Percentiles rank a stretch among this genome's conserved stretches.
These are phyloP conservation scores for Meriones psammophilus DNA, from an alignment of 2,797 vertebrate genomes.

Conservation along the genomic window DNA sequence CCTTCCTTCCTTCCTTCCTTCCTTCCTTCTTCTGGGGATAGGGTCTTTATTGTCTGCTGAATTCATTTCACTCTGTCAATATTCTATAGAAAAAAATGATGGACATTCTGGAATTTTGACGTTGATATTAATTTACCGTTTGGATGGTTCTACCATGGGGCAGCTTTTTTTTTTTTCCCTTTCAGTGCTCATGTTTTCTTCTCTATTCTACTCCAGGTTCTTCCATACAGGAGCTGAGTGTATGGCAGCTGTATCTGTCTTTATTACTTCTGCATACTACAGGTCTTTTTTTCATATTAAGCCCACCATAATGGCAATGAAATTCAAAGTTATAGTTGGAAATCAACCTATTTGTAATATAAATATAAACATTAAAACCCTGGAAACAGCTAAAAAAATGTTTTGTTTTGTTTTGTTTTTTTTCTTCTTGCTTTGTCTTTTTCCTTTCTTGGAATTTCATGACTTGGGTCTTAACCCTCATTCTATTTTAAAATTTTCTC, in stretches of 20 bases:
- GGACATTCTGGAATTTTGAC: slow-evolving; percentile 76
- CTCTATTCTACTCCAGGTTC: slow-evolving; percentile 50
- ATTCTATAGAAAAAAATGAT: slow-evolving; percentile 75
- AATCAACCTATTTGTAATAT: slow-evolving; percentile 77
- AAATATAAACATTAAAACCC: slow-evolving; percentile 73
- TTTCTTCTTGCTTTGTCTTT: slow-evolving; percentile 63
- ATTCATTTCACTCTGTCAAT: slow-evolving; percentile 83
- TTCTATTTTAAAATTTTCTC: slow-evolving; percentile 83
- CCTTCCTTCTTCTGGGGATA: background rate
- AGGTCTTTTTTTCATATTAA: slow-evolving; percentile 79
- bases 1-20: background rate
- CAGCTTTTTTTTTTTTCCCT: slow-evolving; percentile 60
- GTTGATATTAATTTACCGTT: slow-evolving; percentile 78
- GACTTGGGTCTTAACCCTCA: slow-evolving; percentile 70
- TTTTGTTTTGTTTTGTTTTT: background rate
- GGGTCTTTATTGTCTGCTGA: slow-evolving; percentile 76
- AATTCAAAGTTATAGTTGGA: slow-evolving; percentile 84
- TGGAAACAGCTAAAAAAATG: slow-evolving; percentile 51
- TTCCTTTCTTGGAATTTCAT: slow-evolving; percentile 79
- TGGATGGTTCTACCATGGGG: slow-evolving; percentile 58
- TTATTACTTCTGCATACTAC: slow-evolving; percentile 57
- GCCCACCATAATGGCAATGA: slow-evolving; percentile 67
- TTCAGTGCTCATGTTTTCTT: background rate
- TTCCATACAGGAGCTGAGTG: slow-evolving; percentile 53
- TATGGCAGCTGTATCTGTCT: slow-evolving; percentile 57